Evolutionary conservation across 2,113 vertebrate genomes (phyloP).

Genomic region (Pygathrix nemaeus): DNA sequence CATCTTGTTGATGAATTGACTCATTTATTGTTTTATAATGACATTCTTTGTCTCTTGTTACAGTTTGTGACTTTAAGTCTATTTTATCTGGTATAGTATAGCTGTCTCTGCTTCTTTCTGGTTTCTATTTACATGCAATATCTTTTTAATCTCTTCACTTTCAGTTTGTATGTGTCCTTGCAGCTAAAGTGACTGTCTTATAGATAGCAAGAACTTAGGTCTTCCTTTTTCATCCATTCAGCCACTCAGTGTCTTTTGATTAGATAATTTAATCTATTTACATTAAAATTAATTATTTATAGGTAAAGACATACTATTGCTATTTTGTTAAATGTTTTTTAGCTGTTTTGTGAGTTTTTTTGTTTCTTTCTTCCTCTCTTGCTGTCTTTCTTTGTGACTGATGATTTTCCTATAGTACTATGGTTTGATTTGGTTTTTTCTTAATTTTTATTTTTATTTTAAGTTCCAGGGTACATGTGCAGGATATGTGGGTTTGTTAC

Average conservation of each 20-base stretch:
- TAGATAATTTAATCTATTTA: neutral
- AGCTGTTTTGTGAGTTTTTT: neutral
- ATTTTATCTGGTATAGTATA: neutral
- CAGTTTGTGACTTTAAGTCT: neutral
- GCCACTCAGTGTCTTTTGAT: neutral
- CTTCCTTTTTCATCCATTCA: neutral
- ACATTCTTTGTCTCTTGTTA: neutral
- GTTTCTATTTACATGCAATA: neutral
- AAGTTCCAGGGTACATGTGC: neutral
- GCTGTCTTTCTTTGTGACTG: neutral
- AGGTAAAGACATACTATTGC: neutral
- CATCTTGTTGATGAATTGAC: neutral
- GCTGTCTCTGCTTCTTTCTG: neutral
- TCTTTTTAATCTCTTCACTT: neutral
- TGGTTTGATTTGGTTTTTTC: neutral
- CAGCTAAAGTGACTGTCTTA: neutral
- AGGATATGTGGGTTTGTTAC: too few species aligned
- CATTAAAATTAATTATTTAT: neutral
- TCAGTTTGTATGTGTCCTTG: neutral
- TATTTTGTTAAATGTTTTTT: neutral
- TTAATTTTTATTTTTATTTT: neutral
- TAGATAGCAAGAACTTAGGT: neutral
- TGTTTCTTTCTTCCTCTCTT: neutral
- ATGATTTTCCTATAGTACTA: neutral
- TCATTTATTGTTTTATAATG: neutral